Conservation (phyloP, 2,113 vertebrate species). For the Donacobius atricapilla region DNA sequence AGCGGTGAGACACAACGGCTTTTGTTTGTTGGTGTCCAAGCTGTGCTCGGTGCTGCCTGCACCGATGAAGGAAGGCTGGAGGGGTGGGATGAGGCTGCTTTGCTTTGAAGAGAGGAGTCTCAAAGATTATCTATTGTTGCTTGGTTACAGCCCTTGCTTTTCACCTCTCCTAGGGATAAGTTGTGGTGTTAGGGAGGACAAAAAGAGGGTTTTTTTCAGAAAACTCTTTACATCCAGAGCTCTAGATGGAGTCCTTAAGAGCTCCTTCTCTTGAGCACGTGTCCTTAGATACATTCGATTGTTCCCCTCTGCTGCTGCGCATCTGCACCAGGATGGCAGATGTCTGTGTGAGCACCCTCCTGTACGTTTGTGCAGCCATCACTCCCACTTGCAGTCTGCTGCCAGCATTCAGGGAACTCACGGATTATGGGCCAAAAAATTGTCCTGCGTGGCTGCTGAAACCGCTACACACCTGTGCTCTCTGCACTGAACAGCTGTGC, state of each 20-base stretch:
- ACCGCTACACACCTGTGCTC: not conserved
- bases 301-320: not conserved
- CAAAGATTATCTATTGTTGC: not conserved
- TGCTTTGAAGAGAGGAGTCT: not conserved
- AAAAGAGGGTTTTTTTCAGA: not conserved
- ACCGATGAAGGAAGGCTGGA: not conserved
- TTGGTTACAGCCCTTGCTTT: slow-evolving; percentile 27
- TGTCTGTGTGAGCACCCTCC: not conserved
- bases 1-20: not conserved
- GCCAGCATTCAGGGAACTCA: not conserved
- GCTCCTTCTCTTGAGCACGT: not conserved
- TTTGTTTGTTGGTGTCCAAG: not conserved
- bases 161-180: not conserved
- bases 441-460: not conserved
- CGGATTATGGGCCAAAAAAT: not conserved
- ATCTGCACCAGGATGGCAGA: not conserved
- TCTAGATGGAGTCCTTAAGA: not conserved
- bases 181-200: not conserved
- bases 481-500: not conserved
- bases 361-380: not conserved
- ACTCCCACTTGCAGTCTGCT: not conserved
- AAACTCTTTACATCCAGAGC: not conserved
- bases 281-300: not conserved
- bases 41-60: not conserved
- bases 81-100: not conserved